Conservation (phyloP, 1,140 invertebrate species). For the Zaprionus camerounensis region DNA sequence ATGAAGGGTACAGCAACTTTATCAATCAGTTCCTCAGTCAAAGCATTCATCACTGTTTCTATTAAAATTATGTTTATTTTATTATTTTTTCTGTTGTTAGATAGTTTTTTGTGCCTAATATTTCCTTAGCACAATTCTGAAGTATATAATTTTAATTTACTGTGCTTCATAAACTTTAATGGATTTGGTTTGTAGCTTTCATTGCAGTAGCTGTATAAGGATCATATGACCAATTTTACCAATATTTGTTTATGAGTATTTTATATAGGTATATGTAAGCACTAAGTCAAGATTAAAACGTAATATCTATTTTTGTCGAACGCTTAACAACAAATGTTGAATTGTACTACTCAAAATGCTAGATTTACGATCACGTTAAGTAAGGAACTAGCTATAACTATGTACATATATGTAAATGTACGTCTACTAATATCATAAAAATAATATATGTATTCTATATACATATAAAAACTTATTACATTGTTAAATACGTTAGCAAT, state of each 20-base stretch:
- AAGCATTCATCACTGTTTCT: slow-evolving; percentile 1
- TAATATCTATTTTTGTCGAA: slow-evolving; percentile 35
- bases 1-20: slow-evolving; percentile 78
- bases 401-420: slow-evolving; percentile 47
- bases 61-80: slow-evolving; percentile 14
- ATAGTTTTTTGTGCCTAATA: slow-evolving; percentile 69
- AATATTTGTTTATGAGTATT: slow-evolving; percentile 6
- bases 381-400: slow-evolving; percentile 77
- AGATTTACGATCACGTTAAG: slow-evolving; percentile 67
- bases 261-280: slow-evolving; percentile 7
- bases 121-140: slow-evolving; percentile 62
- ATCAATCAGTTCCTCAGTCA: slow-evolving; percentile 33
- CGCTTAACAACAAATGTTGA: slow-evolving; percentile 73
- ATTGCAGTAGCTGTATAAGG: slow-evolving; percentile 25
- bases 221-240: not conserved
- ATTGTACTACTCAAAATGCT: slow-evolving; percentile 78
- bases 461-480: slow-evolving; percentile 40
- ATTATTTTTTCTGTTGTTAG: slow-evolving; percentile 14
- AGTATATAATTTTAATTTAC: slow-evolving; percentile 31
- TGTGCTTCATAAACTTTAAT: slow-evolving; percentile 72
- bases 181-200: slow-evolving; percentile 42
- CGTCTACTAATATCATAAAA: slow-evolving; percentile 65
- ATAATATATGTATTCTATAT: slow-evolving; percentile 54
- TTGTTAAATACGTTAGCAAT: slow-evolving; percentile 70
- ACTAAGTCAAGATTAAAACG: slow-evolving; percentile 11